Evolutionary conservation across 1,140 invertebrate genomes (phyloP).

Genomic region (Cydia splendana): DNA sequence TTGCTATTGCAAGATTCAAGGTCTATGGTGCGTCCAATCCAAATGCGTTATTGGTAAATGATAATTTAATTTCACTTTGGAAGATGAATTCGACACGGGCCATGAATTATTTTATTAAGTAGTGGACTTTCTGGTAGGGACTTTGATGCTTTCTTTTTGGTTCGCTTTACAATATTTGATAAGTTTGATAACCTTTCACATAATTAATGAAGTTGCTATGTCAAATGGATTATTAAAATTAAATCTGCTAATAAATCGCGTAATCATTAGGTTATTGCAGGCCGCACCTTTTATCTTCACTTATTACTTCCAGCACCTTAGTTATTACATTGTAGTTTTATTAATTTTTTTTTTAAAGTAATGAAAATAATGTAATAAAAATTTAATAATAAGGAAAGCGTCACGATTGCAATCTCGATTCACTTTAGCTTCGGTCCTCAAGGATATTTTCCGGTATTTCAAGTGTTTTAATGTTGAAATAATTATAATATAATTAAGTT

Average conservation of each 20-base stretch:
- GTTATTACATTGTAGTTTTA: not conserved
- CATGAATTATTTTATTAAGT: too few species aligned
- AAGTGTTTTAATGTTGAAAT: slow-evolving; percentile 39
- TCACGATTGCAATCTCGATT: slow-evolving; percentile 43
- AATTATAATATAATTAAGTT: not conserved
- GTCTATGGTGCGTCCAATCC: not conserved
- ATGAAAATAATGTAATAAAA: not conserved
- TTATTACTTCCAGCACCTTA: not conserved
- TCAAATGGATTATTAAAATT: too few species aligned
- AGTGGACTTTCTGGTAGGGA: too few species aligned
- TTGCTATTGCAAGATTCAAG: not conserved
- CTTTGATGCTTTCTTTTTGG: too few species aligned
- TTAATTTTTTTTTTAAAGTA: too few species aligned
- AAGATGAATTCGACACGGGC: too few species aligned
- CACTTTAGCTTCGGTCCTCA: slow-evolving; percentile 40
- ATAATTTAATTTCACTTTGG: not conserved
- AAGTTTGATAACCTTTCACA: too few species aligned
- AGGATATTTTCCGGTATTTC: slow-evolving; percentile 48
- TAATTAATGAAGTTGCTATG: too few species aligned
- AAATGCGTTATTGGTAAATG: not conserved
- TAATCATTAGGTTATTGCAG: too few species aligned
- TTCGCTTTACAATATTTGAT: too few species aligned
- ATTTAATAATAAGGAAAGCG: slow-evolving; percentile 28
- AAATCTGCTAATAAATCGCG: too few species aligned
- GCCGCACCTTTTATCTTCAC: too few species aligned